A percentile compares a stretch with the other conserved stretches of the same genome.
Conservation (phyloP, 2,113 vertebrate species). For the Poeciliopsis turrubarensis region DNA sequence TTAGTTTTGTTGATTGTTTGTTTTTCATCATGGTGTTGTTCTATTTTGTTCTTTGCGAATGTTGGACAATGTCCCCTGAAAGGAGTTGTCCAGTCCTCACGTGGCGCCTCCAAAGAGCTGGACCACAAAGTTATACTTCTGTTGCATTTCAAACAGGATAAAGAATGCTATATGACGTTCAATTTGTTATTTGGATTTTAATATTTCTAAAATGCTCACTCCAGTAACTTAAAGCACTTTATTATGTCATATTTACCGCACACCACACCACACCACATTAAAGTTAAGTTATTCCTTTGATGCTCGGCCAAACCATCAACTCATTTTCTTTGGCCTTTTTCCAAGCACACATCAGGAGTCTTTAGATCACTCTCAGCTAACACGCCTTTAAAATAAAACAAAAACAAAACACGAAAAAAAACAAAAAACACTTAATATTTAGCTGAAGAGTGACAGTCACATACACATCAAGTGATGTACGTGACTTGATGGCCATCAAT, state of each 20-base stretch:
- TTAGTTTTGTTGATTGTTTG: neutral
- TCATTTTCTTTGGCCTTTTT: slow-evolving; percentile 6
- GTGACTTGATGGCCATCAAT: slow-evolving; percentile 70
- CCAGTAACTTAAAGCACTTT: neutral
- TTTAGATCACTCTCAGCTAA: slow-evolving; percentile 25
- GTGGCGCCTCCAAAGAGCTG: too few species aligned
- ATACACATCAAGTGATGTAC: slow-evolving; percentile 14
- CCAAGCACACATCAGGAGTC: neutral
- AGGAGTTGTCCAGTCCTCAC: neutral
- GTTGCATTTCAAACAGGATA: neutral
- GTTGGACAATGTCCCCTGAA: neutral
- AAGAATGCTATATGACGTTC: neutral
- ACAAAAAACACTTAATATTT: neutral
- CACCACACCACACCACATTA: neutral
- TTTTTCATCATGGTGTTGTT: neutral
- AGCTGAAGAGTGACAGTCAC: slow-evolving; percentile 8
- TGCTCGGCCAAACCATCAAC: neutral
- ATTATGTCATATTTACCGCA: neutral
- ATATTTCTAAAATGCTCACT: neutral
- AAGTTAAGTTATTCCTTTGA: neutral
- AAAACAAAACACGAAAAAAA: neutral
- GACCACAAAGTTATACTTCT: neutral
- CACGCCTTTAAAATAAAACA: slow-evolving; percentile 25
- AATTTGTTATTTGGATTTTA: neutral
- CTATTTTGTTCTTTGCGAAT: neutral